A percentile compares a stretch with the other conserved stretches of the same genome.
These are phyloP conservation scores for Xiphias gladius DNA, from an alignment of 2,113 vertebrate genomes.

Conservation along the genomic window DNA sequence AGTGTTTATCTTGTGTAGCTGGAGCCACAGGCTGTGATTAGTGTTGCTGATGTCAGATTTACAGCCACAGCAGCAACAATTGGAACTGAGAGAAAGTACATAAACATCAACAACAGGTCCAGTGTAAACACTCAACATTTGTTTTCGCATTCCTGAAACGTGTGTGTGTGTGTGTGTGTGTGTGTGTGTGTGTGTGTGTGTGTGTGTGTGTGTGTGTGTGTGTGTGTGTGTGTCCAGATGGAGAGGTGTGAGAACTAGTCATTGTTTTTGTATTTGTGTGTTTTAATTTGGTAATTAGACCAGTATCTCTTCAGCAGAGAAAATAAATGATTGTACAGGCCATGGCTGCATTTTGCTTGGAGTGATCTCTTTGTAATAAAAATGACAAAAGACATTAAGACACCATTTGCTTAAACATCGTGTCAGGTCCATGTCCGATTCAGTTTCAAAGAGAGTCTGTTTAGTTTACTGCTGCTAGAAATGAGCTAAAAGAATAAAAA, in stretches of 20 bases:
- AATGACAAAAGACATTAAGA: not conserved
- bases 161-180: conserved; percentile 30
- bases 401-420: not conserved
- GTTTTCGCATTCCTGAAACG: conserved; percentile 57
- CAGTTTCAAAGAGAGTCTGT: not conserved
- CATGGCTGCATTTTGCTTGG: not conserved
- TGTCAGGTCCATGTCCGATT: not conserved
- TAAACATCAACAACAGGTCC: conserved; percentile 60
- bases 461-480: conserved; percentile 3
- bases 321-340: conserved; percentile 1
- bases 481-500: not conserved
- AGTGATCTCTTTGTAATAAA: not conserved
- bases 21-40: conserved; percentile 16
- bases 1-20: not conserved
- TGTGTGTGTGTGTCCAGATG: conserved; percentile 60
- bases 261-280: conserved; percentile 28
- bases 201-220: conserved; percentile 28
- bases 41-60: conserved; percentile 45
- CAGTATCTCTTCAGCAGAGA: not conserved
- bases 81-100: conserved; percentile 47
- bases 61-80: conserved; percentile 54
- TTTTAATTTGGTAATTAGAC: conserved; percentile 29
- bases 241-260: conserved; percentile 51
- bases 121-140: conserved; percentile 71
- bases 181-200: conserved; percentile 42